Base-by-base conservation (phyloP, 2,113 vertebrate species). In the Atherinomorus stipes region DNA sequence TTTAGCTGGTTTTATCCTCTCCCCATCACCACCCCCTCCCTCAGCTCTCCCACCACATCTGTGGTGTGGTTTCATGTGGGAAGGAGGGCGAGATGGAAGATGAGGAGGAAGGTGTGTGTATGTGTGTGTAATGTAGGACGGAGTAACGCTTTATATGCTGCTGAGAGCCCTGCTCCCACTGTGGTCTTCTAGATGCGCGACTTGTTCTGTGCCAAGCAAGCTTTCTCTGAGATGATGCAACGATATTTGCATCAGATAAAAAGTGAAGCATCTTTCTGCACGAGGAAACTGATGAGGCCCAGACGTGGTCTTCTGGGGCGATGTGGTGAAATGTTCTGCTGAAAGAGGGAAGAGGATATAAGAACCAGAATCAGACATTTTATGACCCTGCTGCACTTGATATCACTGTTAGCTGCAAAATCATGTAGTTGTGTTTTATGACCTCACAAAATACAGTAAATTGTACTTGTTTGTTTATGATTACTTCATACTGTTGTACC, bases 31-130 rank as follows among this genome's bases (percentile, higher is more conserved):
- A 34, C 31, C 26, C 16, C 37, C 61, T 57, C 71, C 52, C 58
- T 37, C 80, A 72, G 70, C 34, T 31, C 68, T 71, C 38, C 71
- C 38, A 56, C 80, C 80, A 83, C 84, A 81, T 87, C 82, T 88
- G 81, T 84, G 53, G 40, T 52, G 73, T 73, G 85, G 78, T 78
- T 75, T 76, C 65, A 68, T 76, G 56, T 76, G 64, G 52, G 59
- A 61, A 78, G 57, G 50, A 77, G 62, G 23, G 37, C 54, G 64
- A 49, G 51, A 26, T 1, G 42, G 59, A 47, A 44, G 34, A 34
- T 49, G 26, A 56, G 52, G 66, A 26, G 12, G 38, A 69, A 50
- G 19, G 62, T 60, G 64, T 31, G 79, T 56, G 42, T 53, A 63
- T 9, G 53, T 61, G 74, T 45, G 74, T 45, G 67, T 26, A 34